Percentiles rank a stretch among this genome's conserved stretches.
Conservation (phyloP, 2,888 invertebrate genomes). For the Cyaniris semiargus region DNA sequence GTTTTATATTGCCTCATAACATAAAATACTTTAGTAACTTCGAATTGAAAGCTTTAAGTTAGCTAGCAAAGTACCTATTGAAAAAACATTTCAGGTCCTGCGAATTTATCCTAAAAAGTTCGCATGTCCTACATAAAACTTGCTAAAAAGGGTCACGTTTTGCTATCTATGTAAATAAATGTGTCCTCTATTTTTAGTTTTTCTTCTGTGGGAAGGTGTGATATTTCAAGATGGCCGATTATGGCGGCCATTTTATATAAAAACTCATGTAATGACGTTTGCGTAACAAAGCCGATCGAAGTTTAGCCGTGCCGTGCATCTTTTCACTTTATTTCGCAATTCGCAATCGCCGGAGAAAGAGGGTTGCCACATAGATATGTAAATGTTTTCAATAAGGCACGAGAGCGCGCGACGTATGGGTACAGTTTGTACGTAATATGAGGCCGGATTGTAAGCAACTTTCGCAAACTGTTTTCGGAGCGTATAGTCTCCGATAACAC, state of each 20-base stretch:
- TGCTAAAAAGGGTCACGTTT: slow-evolving; percentile 20
- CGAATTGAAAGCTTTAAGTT: background rate
- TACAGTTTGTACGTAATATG: slow-evolving; percentile 36
- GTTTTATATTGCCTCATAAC: background rate
- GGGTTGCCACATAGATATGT: slow-evolving; percentile 66
- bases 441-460: slow-evolving; percentile 35
- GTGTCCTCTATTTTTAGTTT: slow-evolving; percentile 14
- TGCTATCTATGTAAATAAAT: slow-evolving; percentile 23
- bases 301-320: slow-evolving; percentile 34
- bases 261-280: slow-evolving; percentile 28
- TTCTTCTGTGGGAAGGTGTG: background rate
- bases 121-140: background rate
- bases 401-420: slow-evolving; percentile 42
- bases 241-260: slow-evolving; percentile 19
- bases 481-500: slow-evolving; percentile 26
- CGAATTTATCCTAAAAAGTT: slow-evolving; percentile 21
- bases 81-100: slow-evolving; percentile 4
- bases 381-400: slow-evolving; percentile 72
- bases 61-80: background rate
- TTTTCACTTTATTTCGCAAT: slow-evolving; percentile 35
- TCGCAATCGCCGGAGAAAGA: slow-evolving; percentile 34
- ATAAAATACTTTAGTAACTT: background rate
- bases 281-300: slow-evolving; percentile 32
- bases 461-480: slow-evolving; percentile 34
- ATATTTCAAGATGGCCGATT: slow-evolving; percentile 28